Base-by-base conservation (phyloP, 2,113 vertebrate species). In the Urocolius indicus region DNA sequence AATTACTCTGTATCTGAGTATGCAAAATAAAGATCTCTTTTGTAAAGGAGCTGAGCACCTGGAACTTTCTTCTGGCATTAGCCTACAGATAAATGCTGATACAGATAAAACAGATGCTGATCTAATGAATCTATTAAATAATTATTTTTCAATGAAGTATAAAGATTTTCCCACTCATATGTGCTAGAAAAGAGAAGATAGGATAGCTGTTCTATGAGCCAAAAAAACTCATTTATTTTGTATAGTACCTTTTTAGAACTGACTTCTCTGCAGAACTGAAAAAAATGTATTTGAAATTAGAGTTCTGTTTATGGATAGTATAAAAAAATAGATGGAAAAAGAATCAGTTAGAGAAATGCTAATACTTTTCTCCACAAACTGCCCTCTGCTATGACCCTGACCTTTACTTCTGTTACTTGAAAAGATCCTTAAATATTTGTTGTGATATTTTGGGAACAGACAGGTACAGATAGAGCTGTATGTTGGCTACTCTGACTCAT, bases 351-450 rank as follows among this genome's bases (percentile, higher is more conserved):
- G 90, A 87, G 89, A 93, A 96, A 96, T 96, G 85, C 66, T 96
- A 96, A 93, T 94, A 93, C 84, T 75, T 77, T 96, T 89, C 92
- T 94, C 92, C 85, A 86, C 84, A 95, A 87, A 79, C 81, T 96
- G 94, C 84, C 92, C 96, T 97, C 96, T 96, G 69, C 93, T 93
- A 23, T 94, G 95, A 93, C 93, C 95, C 89, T 97, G 96, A 97
- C 96, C 96, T 97, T 97, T 96, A 96, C 45, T 96, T 96, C 96
- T 82, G 91, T 91, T 22, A 5, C 55, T 91, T 93, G 73, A 94
- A 96, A 96, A 96, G 93, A 94, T 94, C 84, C 73, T 95, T 95
- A 94, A 96, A 97, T 97, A 96, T 97, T 97, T 97, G 94, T 93
- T 91, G 92, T 87, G 93, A 95, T 97, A 97, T 97, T 96, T 96